Evolutionary conservation across 2,888 invertebrate species (phyloP).

Genomic region (Leptura quadrifasciata): DNA sequence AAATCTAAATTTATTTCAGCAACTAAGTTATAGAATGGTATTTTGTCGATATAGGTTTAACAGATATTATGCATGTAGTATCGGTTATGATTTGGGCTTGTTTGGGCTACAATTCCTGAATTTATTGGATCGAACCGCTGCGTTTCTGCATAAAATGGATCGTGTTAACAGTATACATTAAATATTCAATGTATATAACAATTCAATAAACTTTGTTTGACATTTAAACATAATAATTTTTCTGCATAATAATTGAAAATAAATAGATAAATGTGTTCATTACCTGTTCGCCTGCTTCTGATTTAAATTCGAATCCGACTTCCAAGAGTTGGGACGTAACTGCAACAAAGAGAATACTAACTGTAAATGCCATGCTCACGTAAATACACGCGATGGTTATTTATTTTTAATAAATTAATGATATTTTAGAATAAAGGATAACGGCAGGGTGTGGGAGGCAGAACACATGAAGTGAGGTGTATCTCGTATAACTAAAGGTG

Average conservation of each 20-base stretch:
- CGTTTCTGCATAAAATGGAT: no score
- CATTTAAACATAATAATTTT: not conserved
- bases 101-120: no score
- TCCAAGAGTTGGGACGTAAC: slow-evolving; percentile 71
- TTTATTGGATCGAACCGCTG: no score
- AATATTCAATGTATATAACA: not conserved
- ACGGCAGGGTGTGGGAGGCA: slow-evolving; percentile 18
- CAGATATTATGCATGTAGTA: no score
- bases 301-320: slow-evolving; percentile 71
- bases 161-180: no score
- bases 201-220: not conserved
- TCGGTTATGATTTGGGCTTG: no score
- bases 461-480: slow-evolving; percentile 15
- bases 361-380: slow-evolving; percentile 22
- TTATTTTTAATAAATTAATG: slow-evolving; percentile 39
- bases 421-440: slow-evolving; percentile 15
- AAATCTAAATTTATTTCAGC: no score
- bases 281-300: slow-evolving; percentile 70
- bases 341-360: slow-evolving; percentile 58
- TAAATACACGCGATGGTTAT: slow-evolving; percentile 27
- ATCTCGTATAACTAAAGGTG: not conserved
- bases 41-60: no score
- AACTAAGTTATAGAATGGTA: no score
- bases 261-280: not conserved
- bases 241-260: not conserved